These are phyloP conservation scores for Charina bottae DNA, from an alignment of 2,113 vertebrate species.

Conservation along the genomic window DNA sequence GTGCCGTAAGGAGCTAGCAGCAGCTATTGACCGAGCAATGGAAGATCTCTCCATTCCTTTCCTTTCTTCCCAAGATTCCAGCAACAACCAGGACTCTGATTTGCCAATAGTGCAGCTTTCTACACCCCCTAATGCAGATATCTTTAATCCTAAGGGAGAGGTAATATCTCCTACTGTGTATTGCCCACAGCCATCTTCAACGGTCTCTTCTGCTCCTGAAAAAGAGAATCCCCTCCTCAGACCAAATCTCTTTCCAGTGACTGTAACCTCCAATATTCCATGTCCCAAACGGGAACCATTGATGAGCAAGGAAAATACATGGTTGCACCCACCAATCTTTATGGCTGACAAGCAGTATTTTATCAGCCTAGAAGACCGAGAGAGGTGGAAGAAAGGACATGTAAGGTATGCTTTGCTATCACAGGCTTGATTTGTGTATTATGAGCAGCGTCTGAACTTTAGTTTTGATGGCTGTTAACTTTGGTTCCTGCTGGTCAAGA, in stretches of 20 bases:
- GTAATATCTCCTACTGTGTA: not conserved
- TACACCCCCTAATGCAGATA: not conserved
- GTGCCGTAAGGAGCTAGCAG: slow-evolving; percentile 68
- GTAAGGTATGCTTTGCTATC: slow-evolving; percentile 53
- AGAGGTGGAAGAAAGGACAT: slow-evolving; percentile 48
- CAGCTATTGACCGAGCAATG: slow-evolving; percentile 66
- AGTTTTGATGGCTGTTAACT: not conserved
- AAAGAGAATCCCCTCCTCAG: slow-evolving; percentile 39
- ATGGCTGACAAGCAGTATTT: slow-evolving; percentile 53
- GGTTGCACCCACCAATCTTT: slow-evolving; percentile 34
- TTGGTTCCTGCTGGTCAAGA: not conserved
- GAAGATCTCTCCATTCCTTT: slow-evolving; percentile 43
- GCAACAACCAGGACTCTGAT: slow-evolving; percentile 20
- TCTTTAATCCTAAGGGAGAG: slow-evolving; percentile 25
- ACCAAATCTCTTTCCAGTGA: slow-evolving; percentile 10
- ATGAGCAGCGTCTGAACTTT: not conserved
- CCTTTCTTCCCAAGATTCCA: slow-evolving; percentile 30
- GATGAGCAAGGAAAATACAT: slow-evolving; percentile 60
- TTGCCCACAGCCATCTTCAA: not conserved
- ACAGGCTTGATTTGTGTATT: not conserved
- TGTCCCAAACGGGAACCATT: slow-evolving; percentile 56
- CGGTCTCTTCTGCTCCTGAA: slow-evolving; percentile 11
- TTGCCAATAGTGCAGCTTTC: not conserved
- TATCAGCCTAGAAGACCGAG: slow-evolving; percentile 46
- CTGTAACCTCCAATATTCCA: slow-evolving; percentile 1